Evolutionary conservation across 2,113 vertebrate species (phyloP).

Genomic region (Phocoena sinus): DNA sequence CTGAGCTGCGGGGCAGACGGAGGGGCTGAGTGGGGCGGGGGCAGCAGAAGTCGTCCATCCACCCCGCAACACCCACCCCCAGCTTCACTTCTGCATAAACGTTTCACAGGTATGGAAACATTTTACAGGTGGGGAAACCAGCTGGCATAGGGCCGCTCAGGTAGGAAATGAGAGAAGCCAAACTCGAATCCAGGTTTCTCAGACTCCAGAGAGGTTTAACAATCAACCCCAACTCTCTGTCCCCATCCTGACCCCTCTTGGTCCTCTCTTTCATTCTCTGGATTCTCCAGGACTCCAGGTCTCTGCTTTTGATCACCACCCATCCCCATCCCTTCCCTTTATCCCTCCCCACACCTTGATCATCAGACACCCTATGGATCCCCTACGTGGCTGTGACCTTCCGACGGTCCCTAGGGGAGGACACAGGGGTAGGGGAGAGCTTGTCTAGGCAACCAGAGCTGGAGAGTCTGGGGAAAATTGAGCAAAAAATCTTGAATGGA

Average conservation of each 20-base stretch:
- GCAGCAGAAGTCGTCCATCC: background rate
- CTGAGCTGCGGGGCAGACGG: conserved; percentile 83
- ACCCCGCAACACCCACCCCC: background rate
- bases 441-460: background rate
- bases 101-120: background rate
- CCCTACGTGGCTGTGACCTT: background rate
- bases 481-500: background rate
- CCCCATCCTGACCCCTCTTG: background rate
- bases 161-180: background rate
- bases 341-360: background rate
- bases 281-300: background rate
- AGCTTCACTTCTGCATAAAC: background rate
- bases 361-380: background rate
- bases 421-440: background rate
- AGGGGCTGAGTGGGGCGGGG: background rate
- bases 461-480: background rate
- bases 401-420: background rate
- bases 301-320: background rate
- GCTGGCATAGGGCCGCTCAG: background rate
- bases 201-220: background rate
- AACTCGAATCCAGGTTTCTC: background rate
- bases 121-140: background rate
- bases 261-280: background rate
- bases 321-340: background rate
- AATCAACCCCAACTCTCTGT: background rate